These are phyloP conservation scores for Ophiodon elongatus DNA, from an alignment of 2,113 vertebrate genomes.

Conservation along the genomic window DNA sequence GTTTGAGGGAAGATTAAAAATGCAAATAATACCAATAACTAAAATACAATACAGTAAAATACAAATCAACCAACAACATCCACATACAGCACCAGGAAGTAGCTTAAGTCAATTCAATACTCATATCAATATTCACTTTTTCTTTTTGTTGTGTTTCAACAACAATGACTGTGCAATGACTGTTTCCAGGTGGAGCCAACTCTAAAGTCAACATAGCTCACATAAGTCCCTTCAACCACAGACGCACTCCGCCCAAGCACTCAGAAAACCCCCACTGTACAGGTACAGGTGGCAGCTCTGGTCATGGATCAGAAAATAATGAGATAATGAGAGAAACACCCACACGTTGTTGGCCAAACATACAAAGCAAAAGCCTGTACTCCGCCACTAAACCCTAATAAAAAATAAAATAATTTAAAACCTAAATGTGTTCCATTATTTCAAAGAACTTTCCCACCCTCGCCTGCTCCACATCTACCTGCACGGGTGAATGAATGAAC, in stretches of 20 bases:
- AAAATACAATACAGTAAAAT: not conserved
- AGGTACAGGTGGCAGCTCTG: not conserved
- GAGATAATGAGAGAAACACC: not conserved
- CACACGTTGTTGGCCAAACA: not conserved
- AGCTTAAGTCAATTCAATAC: not conserved
- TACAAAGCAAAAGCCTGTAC: not conserved
- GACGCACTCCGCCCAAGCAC: constrained; percentile 3
- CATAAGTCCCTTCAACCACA: constrained; percentile 7
- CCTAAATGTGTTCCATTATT: not conserved
- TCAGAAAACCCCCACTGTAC: not conserved
- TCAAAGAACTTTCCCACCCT: constrained; percentile 5
- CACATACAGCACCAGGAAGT: not conserved
- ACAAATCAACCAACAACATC: not conserved
- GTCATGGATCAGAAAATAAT: not conserved
- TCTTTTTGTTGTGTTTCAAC: constrained; percentile 3
- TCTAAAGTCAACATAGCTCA: constrained; percentile 19
- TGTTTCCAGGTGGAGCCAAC: not conserved
- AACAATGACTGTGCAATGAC: constrained; percentile 2
- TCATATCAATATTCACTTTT: not conserved
- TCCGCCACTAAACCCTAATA: not conserved
- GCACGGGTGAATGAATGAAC: not conserved
- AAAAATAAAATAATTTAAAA: not conserved
- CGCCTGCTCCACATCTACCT: not conserved
- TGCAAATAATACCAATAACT: not conserved
- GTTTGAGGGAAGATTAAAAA: not conserved